Conservation (phyloP, 2,113 vertebrate genomes). For the Paradoxurus hermaphroditus region DNA sequence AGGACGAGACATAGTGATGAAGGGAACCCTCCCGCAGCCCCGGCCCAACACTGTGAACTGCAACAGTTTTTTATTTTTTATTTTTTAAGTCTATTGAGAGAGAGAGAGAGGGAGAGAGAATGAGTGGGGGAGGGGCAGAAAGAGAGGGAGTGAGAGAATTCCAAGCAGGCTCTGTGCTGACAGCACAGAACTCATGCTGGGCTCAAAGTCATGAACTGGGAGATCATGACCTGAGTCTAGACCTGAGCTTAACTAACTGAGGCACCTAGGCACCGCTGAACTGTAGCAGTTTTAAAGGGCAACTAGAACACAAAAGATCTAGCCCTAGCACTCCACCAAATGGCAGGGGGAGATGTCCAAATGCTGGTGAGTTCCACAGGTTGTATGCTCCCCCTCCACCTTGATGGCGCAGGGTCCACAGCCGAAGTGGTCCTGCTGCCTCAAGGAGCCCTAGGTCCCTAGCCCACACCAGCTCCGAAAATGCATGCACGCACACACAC, state of each 20-base stretch:
- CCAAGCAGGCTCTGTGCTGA: too few species aligned
- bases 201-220: too few species aligned
- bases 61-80: not conserved
- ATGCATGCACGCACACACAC: too few species aligned
- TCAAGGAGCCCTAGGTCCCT: not conserved
- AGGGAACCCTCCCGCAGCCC: not conserved
- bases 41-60: not conserved
- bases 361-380: not conserved
- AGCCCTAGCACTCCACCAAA: not conserved
- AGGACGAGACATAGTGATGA: not conserved
- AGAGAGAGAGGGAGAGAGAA: too few species aligned
- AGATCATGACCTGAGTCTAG: too few species aligned
- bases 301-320: not conserved
- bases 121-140: too few species aligned
- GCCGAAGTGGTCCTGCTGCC: not conserved
- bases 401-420: not conserved
- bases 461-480: not conserved
- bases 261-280: too few species aligned
- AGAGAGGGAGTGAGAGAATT: too few species aligned
- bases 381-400: not conserved
- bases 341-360: not conserved
- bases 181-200: too few species aligned
- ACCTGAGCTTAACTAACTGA: too few species aligned
- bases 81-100: too few species aligned
- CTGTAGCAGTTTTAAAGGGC: not conserved